phyloP scores from a whole-genome alignment of 2,797 vertebrate genomes.

The Microcaecilia unicolor region DNA sequence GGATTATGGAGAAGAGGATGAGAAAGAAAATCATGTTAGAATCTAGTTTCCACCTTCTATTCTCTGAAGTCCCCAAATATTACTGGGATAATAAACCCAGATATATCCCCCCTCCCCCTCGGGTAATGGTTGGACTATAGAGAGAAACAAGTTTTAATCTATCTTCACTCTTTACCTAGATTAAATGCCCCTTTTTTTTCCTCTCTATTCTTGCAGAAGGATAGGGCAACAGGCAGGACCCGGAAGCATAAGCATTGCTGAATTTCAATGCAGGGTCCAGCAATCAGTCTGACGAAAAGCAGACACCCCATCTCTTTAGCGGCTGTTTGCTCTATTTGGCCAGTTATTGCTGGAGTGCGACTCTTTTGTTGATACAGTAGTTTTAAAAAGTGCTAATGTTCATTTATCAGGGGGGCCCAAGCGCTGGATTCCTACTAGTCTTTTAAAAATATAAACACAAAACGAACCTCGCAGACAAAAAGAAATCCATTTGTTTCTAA shows the following conservation, averaged over 20 bases:
- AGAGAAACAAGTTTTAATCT: no score
- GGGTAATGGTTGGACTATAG: no score
- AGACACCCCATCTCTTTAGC: conserved; percentile 56
- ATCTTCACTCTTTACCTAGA: no score
- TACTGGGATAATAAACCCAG: no score
- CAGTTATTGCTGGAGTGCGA: conserved; percentile 80
- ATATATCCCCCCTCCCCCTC: no score
- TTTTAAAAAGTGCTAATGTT: conserved; percentile 80
- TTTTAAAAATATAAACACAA: conserved; percentile 94
- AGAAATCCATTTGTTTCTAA: conserved; percentile 85
- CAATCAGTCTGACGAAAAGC: conserved; percentile 71
- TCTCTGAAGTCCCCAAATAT: no score
- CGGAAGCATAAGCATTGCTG: conserved; percentile 31
- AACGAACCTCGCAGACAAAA: conserved; percentile 73
- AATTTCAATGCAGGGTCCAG: conserved; percentile 51
- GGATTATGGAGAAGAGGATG: no score
- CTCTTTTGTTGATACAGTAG: conserved; percentile 82
- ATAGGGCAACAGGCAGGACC: no score
- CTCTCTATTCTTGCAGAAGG: no score
- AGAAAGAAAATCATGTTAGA: no score
- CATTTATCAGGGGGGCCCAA: conserved; percentile 89
- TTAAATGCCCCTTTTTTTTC: no score
- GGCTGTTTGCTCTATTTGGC: conserved; percentile 91
- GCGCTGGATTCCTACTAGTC: conserved; percentile 67
- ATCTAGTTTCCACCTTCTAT: no score